Evolutionary conservation across 1,140 invertebrate species (phyloP), one percentile per base, ranked within the genome.

Genomic region (Caligus rogercresseyi): DNA sequence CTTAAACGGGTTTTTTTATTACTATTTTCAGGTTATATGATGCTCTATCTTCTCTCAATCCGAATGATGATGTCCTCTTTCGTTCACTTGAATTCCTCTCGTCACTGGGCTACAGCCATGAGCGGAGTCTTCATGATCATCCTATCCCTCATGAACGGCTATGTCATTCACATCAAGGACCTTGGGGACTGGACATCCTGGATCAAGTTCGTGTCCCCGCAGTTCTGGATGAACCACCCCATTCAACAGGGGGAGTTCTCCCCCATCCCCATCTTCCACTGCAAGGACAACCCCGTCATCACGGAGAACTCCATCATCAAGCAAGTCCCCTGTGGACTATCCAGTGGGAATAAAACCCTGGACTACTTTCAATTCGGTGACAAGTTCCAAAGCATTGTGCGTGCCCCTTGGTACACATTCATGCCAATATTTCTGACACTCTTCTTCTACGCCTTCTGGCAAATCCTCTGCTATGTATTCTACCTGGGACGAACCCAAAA

Each of bases 1-100:
- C 61, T 14, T n/a, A n/a, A 15, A 1, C 21, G 19, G 43, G 15
- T 57, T 52, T 63, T 14, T 72, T 70, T 65, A 53, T 61, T 54
- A 58, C 65, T 65, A 21, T 67, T 70, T 69, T 54, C 72, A 82
- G 83, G 83, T 43, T 81, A 84, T 67, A 87, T 87, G 79, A 70
- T 89, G 25, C 72, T 89, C 4, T 89, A 87, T 71, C 72, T 89
- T 11, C 80, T 81, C 66, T 74, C 81, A 43, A 75, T 85, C 61
- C 81, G 87, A 65, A 80, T 83, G 65, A 72, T 88, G 7, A 78
- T 83, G 53, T 78, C 82, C 25, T 79, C 85, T 0, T 73, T 85
- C 13, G 78, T 82, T 4, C 81, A 85, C 68, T 78, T 76, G 73
- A 80, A 70, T 74, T 75, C 63, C 73, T 77, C 25, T 75, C 79